Evolutionary conservation across 2,113 vertebrate genomes (phyloP), one percentile per base, ranked within the genome.

Genomic region (Erinaceus europaeus): DNA sequence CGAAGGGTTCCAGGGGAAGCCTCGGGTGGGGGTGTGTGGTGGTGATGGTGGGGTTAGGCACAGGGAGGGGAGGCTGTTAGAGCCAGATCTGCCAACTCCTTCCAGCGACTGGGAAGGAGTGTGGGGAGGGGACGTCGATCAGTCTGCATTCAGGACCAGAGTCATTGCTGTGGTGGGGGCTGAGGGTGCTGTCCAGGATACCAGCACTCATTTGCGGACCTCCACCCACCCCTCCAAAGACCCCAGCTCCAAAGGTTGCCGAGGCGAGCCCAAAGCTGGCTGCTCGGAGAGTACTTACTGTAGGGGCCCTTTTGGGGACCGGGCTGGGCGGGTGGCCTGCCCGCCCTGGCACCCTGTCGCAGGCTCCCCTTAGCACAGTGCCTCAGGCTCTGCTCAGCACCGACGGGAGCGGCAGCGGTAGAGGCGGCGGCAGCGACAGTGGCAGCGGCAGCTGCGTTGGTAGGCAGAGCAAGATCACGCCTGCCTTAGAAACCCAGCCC

Each of bases 401-500:
- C 25, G 20, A 93, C 25, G 25, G 89, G 42, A 86, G 76, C 23
- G 2, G 89, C 73, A 42, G 91, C 57, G 59, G 89, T 15, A 48
- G 50, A n/a, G n/a, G n/a, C 53, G 53, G 27, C 21, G 53, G 53
- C 74, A 75, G 85, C 84, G 32, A 87, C 23, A 15, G 91, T 20
- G 23, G 89, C 48, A 84, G 81, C 25, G 1, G 90, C 74, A 32
- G 91, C 61, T 50, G 89, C 20, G 73, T 92, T 90, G 79, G 86
- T 86, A 80, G 76, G 75, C 90, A 95, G 79, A 92, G 75, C 90
- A 90, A 95, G 88, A 94, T 91, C 94, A 93, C 84, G 90, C 84
- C 80, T 88, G 90, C 91, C 92, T 95, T 80, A 92, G 89, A 94
- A 94, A 92, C 73, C 88, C 90, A 93, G 90, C 88, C 75, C 90